Evolutionary conservation across 1,140 invertebrate species (phyloP), one percentile per base, ranked within the genome.

Genomic region (Bombus waltoni): DNA sequence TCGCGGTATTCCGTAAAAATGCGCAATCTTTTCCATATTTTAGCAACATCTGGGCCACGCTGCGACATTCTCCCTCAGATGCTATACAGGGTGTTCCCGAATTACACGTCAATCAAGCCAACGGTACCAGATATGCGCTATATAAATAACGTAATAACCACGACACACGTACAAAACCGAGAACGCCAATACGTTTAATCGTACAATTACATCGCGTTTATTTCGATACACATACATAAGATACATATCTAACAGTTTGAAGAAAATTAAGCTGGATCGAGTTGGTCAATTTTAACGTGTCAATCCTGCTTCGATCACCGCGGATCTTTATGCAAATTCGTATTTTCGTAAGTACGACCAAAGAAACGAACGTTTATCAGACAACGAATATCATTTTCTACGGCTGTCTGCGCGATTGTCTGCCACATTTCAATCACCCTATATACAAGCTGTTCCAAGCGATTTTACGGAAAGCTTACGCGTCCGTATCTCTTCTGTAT

Each of bases 11-110:
- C 28, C 10, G 18, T 22, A 25, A 81, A 28, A 72, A 81, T 72
- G 38, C 38, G 47, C 32, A 72, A 72, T 81, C 38, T 81, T 57
- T 81, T 59, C 11, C 79, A 81, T 72, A 72, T 81, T 81, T 81
- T 35, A 81, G 68, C 35, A 35, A 72, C 47, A 81, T 72, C 40
- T 72, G 68, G 18, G 68, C 35, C 28, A 81, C 18, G 22, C n/a
- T 42, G n/a, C 13, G 6, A 35, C 32, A 2, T 25, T 25, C 66
- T 32, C 18, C 35, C 47, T 68, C 32, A 22, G 3, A 28, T 3
- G 8, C 32, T 22, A 32, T 32, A 68, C 32, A 35, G 8, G 32
- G 15, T 8, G 32, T 22, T 68, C 38, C 35, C 5, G 18, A 68
- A 68, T 70, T 70, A 70, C 38, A 70, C 18, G 25, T 70, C 35